Percentiles rank a stretch among this genome's conserved stretches.
These are phyloP conservation scores for Oophaga pumilio DNA, from an alignment of 2,113 vertebrate species.

Conservation along the genomic window DNA sequence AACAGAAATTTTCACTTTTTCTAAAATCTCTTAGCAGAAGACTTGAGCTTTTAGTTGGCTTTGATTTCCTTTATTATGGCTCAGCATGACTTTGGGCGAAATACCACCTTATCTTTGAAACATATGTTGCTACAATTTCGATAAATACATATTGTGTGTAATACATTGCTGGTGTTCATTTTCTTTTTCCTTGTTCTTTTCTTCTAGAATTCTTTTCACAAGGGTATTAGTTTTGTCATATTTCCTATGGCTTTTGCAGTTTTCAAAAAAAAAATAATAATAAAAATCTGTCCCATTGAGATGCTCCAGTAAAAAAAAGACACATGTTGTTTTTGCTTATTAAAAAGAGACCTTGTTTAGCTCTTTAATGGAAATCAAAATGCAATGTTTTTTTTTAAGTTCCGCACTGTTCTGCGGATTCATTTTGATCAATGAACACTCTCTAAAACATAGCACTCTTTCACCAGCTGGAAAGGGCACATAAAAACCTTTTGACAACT, in stretches of 20 bases:
- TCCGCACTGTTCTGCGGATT: constrained; percentile 28
- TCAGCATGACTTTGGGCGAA: constrained; percentile 22
- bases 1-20: constrained; percentile 19
- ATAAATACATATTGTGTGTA: constrained; percentile 38
- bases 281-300: constrained; percentile 36
- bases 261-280: not conserved
- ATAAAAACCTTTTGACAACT: constrained; percentile 60
- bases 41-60: constrained; percentile 22
- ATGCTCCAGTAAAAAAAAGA: constrained; percentile 39
- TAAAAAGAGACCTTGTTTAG: constrained; percentile 56
- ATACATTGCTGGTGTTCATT: constrained; percentile 18
- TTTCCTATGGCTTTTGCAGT: constrained; percentile 36
- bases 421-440: constrained; percentile 56
- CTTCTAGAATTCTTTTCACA: constrained; percentile 24
- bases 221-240: constrained; percentile 29
- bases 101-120: constrained; percentile 32
- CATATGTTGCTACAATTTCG: constrained; percentile 39
- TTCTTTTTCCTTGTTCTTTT: constrained; percentile 6
- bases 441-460: constrained; percentile 53
- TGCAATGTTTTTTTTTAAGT: constrained; percentile 35
- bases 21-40: not conserved
- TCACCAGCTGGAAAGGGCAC: constrained; percentile 59
- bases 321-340: constrained; percentile 55
- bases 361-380: constrained; percentile 56
- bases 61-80: constrained; percentile 1